Evolutionary conservation across 2,113 vertebrate genomes (phyloP), one percentile per base, ranked within the genome.

Genomic region (Syrmaticus mikado): DNA sequence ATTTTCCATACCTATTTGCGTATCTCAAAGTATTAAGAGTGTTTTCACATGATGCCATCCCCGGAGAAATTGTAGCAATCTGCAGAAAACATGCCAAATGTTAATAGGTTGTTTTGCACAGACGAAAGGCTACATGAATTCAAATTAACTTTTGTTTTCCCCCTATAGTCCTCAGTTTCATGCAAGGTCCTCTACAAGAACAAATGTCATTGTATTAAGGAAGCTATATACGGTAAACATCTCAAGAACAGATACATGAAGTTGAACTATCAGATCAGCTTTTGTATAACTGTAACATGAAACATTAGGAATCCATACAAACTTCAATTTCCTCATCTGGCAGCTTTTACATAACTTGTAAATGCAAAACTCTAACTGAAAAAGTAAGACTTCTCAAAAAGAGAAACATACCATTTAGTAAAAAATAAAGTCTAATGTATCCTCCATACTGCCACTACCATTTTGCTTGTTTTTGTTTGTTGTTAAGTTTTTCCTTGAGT

Each of bases 21-120:
- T 99, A 99, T 99, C 99, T 98, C 97, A 99, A 78, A 1, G 99
- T 99, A 97, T 99, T 99, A 88, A 99, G 96, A 91, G 99, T 99
- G 97, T 99, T 99, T 98, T 99, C 99, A 98, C 99, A 99, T 22
- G 99, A 99, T 28, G 99, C 99, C 98, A 99, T 99, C 64, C 99
- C 99, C 16, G 99, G 99, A 95, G 99, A 99, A 97, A 99, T 99
- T 53, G 99, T 99, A 45, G 99, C 99, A 6, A 99, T 99, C 99
- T 99, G 94, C 14, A 89, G 27, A 46, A 83, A 87, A 78, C 38
- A 97, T 85, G 61, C 14, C 57, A 93, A 34, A 89, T 0, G 0
- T 95, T 90, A 95, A 85, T 45, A 95, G 92, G 81, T 40, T 6
- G 2, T 34, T 93, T 46, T 17, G 11, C 45, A 61, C 17, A 50